phyloP scores from a whole-genome alignment of 2,888 invertebrate species.

The Melitaea athalia region DNA sequence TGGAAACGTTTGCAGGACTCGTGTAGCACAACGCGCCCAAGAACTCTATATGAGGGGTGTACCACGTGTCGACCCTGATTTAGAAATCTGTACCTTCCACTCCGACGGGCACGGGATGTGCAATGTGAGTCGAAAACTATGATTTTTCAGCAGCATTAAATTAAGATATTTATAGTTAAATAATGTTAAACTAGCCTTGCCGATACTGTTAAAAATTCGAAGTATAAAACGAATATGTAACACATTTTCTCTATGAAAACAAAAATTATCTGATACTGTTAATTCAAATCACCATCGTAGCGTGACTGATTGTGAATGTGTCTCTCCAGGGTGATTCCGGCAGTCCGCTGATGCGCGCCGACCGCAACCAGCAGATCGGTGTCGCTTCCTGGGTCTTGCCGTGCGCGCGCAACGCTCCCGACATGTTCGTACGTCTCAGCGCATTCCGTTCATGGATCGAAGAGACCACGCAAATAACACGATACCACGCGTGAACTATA shows the following conservation, averaged over 20 bases:
- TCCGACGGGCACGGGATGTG: slow-evolving; percentile 53
- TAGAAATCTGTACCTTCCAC: slow-evolving; percentile 60
- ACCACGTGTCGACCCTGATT: slow-evolving; percentile 52
- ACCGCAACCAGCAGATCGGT: slow-evolving; percentile 46
- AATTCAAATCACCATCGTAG: no score
- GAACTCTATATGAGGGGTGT: slow-evolving; percentile 44
- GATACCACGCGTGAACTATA: no score
- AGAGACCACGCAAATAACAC: background rate
- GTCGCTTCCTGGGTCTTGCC: slow-evolving; percentile 61
- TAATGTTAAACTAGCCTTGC: no score
- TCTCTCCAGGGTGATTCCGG: slow-evolving; percentile 58
- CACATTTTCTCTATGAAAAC: background rate
- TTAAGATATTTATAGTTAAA: no score
- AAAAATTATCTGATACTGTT: background rate
- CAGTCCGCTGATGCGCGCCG: slow-evolving; percentile 48
- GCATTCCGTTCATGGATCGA: slow-evolving; percentile 44
- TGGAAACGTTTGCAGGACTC: slow-evolving; percentile 42
- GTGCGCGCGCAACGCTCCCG: slow-evolving; percentile 59
- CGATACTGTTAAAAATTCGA: no score
- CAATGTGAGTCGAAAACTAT: slow-evolving; percentile 49
- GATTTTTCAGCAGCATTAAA: no score
- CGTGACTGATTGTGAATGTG: background rate
- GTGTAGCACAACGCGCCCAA: slow-evolving; percentile 32
- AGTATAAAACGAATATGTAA: no score
- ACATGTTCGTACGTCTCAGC: slow-evolving; percentile 52